Base-by-base conservation (phyloP, 2,797 vertebrate species). In the Martes flavigula region DNA sequence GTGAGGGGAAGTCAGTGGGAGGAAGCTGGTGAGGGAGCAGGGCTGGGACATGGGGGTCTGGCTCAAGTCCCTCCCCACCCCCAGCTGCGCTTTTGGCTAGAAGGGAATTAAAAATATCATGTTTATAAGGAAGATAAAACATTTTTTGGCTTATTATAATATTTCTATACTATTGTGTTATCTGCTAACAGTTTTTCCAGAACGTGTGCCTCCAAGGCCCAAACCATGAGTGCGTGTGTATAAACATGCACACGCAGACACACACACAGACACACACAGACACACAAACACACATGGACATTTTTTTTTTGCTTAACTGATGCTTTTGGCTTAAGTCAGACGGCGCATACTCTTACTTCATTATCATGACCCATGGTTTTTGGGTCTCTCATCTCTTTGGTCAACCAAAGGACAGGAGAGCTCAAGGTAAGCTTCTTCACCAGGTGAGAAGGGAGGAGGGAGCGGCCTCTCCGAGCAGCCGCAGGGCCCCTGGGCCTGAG, bases 401-500 rank as follows among this genome's bases (percentile, higher is more conserved):
- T 3, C 75, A 51, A 35, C 20, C 54, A 48, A 23, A 30, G 64
- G 0, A 58, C 35, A 4, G 23, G 68, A 46, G 77, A 17, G 23
- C 30, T 87, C 79, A 58, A 38, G 73, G 51, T 7, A 2, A 90
- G 35, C 20, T 17, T 48, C 66, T 38, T 68, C 46, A 30, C 7
- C 20, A 35, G 62, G 32, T 21, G 43, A 27, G 14, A n/a, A 43
- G 1, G 38, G 70, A 62, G 40, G n/a, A 13, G 46, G 23, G 35
- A 17, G 20, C 40, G 1, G 68, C 9, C 72, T 27, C 12, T 60
- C 58, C n/a, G 25, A 2, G 32, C 48, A 68, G 56, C 48, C n/a
- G 83, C 35, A 32, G 2, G 1, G 64, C 72, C 35, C 40, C 7
- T 7, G 23, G 48, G 40, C 0, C 0, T 5, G 62, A 38, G 23